Base-by-base conservation (phyloP, 2,797 vertebrate genomes). In the Takifugu rubripes region DNA sequence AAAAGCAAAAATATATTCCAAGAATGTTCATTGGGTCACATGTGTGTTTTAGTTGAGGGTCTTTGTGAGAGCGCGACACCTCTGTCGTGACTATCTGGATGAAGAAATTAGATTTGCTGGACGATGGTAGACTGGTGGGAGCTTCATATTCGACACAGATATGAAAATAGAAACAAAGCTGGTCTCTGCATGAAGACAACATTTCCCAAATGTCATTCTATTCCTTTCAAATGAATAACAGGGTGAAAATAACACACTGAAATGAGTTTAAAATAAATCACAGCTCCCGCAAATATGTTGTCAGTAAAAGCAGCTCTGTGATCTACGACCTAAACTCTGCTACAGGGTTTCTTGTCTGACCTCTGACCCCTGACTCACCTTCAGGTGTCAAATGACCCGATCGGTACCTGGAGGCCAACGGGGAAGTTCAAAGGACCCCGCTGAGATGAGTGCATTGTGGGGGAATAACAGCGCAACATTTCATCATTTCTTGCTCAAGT, bases 341-440 rank as follows among this genome's bases (percentile, higher is more conserved):
- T 76, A 84, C 70, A 70, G 65, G 72, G 59, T 75, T 81, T 79
- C 62, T 61, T 64, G 49, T 59, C 59, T 78, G 68, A 79, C 79
- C 75, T 79, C 44, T 75, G 72, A 81, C 74, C 78, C 84, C 71
- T 70, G 77, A 91, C 92, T 92, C 90, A 93, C 92, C 91, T 93
- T 89, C 79, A 88, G 65, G 77, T 85, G 87, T 90, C 85, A 90
- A 88, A 80, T 83, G 89, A 90, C 87, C 84, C 59, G 52, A 66
- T 86, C 87, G 84, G 87, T 88, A 90, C 87, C 90, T 84, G 90
- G 86, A 85, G 87, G 83, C 79, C 90, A 90, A 88, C 83, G 75
- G 85, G 88, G 61, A 53, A 85, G 87, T 84, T 91, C 87, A 90
- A 80, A 85, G 82, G 88, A 86, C 78, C 77, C 84, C 84, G 71